These are phyloP conservation scores for Trochalopteron elliotii DNA, from an alignment of 2,113 vertebrate species.

Conservation along the genomic window DNA sequence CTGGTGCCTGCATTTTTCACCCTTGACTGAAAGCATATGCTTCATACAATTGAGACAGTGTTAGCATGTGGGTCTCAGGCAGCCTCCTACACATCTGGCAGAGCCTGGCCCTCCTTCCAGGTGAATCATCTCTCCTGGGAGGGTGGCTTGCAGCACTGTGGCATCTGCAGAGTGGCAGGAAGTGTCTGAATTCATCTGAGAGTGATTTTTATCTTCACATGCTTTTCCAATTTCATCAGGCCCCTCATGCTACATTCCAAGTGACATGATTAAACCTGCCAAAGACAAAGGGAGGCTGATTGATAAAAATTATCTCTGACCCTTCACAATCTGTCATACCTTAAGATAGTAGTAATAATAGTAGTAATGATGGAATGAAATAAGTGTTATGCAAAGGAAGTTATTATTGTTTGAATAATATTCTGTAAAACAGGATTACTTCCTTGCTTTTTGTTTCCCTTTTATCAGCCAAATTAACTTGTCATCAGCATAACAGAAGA, in stretches of 20 bases:
- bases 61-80: slow-evolving; percentile 85
- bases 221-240: slow-evolving; percentile 90
- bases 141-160: slow-evolving; percentile 86
- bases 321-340: slow-evolving; percentile 77
- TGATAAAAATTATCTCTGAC: slow-evolving; percentile 77
- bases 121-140: slow-evolving; percentile 93
- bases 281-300: slow-evolving; percentile 74
- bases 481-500: slow-evolving; percentile 51
- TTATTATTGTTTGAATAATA: slow-evolving; percentile 62
- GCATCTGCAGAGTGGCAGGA: slow-evolving; percentile 93
- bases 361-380: slow-evolving; percentile 61
- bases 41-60: slow-evolving; percentile 91
- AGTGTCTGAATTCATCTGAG: slow-evolving; percentile 89
- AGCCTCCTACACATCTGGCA: slow-evolving; percentile 96
- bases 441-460: slow-evolving; percentile 64
- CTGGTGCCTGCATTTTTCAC: slow-evolving; percentile 94
- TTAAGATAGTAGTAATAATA: slow-evolving; percentile 76
- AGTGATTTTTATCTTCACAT: slow-evolving; percentile 90
- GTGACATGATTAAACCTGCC: slow-evolving; percentile 83
- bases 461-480: slow-evolving; percentile 69
- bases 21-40: slow-evolving; percentile 98
- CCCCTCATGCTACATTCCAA: slow-evolving; percentile 74
- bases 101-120: slow-evolving; percentile 89
- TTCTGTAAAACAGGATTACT: slow-evolving; percentile 59
- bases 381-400: slow-evolving; percentile 15